Evolutionary conservation across 2,888 invertebrate genomes (phyloP).

Genomic region (Cephalotes varians): DNA sequence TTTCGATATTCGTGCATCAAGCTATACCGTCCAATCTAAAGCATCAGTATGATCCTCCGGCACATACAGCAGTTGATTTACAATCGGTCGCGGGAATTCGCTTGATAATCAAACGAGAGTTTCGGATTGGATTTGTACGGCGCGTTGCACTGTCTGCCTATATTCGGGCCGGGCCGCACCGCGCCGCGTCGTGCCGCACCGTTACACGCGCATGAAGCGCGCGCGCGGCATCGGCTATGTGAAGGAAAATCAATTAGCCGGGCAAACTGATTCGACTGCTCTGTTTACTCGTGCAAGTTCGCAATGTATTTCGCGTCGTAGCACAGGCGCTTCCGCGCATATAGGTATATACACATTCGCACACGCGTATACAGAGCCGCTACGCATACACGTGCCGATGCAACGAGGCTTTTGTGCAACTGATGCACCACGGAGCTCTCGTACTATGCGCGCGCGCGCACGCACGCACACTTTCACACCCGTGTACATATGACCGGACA

Average conservation of each 20-base stretch:
- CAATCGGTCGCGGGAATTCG: conserved; percentile 69
- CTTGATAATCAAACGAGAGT: conserved; percentile 74
- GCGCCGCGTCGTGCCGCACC: conserved; percentile 1
- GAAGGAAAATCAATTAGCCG: conserved; percentile 80
- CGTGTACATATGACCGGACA: background rate
- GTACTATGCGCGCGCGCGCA: conserved; percentile 38
- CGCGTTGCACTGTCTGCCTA: conserved; percentile 60
- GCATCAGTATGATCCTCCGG: conserved; percentile 64
- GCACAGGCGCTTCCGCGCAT: conserved; percentile 31
- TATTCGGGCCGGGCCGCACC: background rate
- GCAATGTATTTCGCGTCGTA: conserved; percentile 67
- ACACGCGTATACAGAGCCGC: conserved; percentile 7
- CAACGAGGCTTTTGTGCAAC: conserved; percentile 58
- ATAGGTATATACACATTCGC: conserved; percentile 55
- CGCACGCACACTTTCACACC: background rate
- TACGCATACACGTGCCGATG: conserved; percentile 29
- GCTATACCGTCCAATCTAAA: conserved; percentile 43
- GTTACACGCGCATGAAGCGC: conserved; percentile 37
- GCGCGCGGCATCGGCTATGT: conserved; percentile 64
- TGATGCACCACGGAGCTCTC: conserved; percentile 52
- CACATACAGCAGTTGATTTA: conserved; percentile 70
- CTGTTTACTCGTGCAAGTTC: conserved; percentile 70
- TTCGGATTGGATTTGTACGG: conserved; percentile 73
- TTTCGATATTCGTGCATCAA: conserved; percentile 55
- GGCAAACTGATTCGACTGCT: conserved; percentile 74